Base-by-base conservation (phyloP, 37 sponge, comb jelly and placozoan genomes). In the Oscarella lobularis region DNA sequence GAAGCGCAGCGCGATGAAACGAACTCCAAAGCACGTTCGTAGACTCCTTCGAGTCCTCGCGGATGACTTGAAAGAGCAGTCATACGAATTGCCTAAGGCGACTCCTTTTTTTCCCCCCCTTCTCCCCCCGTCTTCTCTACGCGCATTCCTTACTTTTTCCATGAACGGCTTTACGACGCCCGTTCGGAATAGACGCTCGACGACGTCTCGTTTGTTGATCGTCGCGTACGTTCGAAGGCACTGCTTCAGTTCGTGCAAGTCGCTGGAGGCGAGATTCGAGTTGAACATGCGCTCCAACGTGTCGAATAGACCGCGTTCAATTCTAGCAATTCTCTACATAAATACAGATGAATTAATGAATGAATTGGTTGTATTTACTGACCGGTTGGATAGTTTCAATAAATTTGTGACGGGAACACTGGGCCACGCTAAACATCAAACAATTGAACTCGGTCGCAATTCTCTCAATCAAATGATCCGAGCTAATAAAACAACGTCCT, bases 371-470 rank as follows among this genome's bases (percentile, higher is more conserved):
- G 29, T 68, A 68, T 14, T 29, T 68, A 68, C 71, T 29, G 37
- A 95, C 92, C 20, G 90, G 86, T 30, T 33, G 39, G 31, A 84
- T 80, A 32, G 74, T 66, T 38, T 86, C 73, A 20, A 96, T 78
- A 9, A 92, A 84, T 14, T 85, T 81, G 9, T 82, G 81, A 30
- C 82, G 69, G 31, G 73, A 36, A 4, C 80, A 74, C 66, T 80
- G 78, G 31, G 77, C 69, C 9, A 87, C 85, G 33, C 73, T 72
- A 77, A 85, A 88, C 73, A 87, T 85, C n/a, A 96, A 70, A 60
- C 85, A 84, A 74, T 86, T 92, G 79, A 84, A 96, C 82, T 91
- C 96, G 39, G 80, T 82, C 1, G 96, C 88, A 29, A 89, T 76
- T 29, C 96, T 68, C 48, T 87, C 88, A 83, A 91, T 66, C 31